Evolutionary conservation across 2,888 invertebrate species (phyloP).

Genomic region (Liodrosophila aerea): DNA sequence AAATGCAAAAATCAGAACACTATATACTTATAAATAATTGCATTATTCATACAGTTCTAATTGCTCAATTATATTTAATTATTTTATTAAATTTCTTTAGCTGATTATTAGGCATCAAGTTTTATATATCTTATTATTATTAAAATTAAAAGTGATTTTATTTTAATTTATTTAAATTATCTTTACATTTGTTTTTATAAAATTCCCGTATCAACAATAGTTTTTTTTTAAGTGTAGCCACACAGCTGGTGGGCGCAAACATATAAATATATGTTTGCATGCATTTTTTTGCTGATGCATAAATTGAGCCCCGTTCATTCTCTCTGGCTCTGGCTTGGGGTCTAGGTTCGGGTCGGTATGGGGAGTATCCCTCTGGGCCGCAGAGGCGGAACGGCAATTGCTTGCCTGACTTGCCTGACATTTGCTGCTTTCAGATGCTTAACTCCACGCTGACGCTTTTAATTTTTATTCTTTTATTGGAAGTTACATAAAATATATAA

Average conservation of each 20-base stretch:
- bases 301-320: slow-evolving; percentile 61
- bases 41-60: too few relatives aligned
- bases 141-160: too few relatives aligned
- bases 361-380: slow-evolving; percentile 5
- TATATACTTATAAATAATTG: too few relatives aligned
- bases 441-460: slow-evolving; percentile 38
- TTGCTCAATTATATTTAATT: too few relatives aligned
- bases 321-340: not conserved
- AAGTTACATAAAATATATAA: slow-evolving; percentile 37
- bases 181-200: too few relatives aligned
- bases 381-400: slow-evolving; percentile 58
- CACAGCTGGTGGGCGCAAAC: slow-evolving; percentile 69
- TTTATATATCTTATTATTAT: too few relatives aligned
- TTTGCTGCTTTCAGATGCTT: slow-evolving; percentile 72
- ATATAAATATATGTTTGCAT: slow-evolving; percentile 75
- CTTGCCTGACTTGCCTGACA: slow-evolving; percentile 61
- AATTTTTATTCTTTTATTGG: slow-evolving; percentile 44
- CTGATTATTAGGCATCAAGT: too few relatives aligned
- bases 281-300: slow-evolving; percentile 62
- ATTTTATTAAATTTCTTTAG: too few relatives aligned
- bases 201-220: too few relatives aligned
- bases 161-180: too few relatives aligned
- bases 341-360: not conserved
- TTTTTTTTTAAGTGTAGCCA: slow-evolving; percentile 20
- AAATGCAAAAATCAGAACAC: too few relatives aligned